Evolutionary conservation across 2,113 vertebrate species (phyloP), one percentile per base, ranked within the genome.

Genomic region (Spea multiplicata): DNA sequence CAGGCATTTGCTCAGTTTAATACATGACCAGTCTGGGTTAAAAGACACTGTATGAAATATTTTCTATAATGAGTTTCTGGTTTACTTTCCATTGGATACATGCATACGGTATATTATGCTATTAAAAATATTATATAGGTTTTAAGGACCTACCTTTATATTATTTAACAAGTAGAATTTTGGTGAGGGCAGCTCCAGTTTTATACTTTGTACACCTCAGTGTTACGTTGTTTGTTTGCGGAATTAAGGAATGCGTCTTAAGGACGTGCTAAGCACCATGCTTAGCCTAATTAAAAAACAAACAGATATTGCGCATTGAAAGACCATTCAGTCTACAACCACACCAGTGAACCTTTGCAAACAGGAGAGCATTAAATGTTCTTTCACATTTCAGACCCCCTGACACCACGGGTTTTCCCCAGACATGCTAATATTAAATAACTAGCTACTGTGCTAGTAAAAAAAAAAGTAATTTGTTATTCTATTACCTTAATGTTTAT

Each of bases 391-490:
- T 75, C n/a, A 44, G 48, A 1, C 13, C 55, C 55, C 62, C 44
- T 62, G 57, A n/a, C 45, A 64, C 16, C 3, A 10, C 49, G 48
- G 48, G 4, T 12, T 12, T 9, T 66, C 62, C 12, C 73, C 44
- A 66, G 62, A 49, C 73, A 49, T 75, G 46, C 5, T 53, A 44
- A 66, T 66, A 52, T 52, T 75, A 53, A 66, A 44, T 75, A 75
- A 66, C 12, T 14, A 66, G 47, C 62, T 66, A 66, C 62, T 66
- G 17, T 75, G 62, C 10, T 53, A 30, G 30, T 30, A 49, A 44
- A 53, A 66, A n/a, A n/a, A n/a, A 66, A 44, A 10, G 9, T 66
- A 75, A 53, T 53, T 65, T 52, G 69, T 66, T 52, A 44, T 53
- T 75, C 62, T 66, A 48, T 50, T 66, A 30, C 48, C n/a, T 66